Evolutionary conservation across 2,888 invertebrate species (phyloP).

Genomic region (Limulus polyphemus): DNA sequence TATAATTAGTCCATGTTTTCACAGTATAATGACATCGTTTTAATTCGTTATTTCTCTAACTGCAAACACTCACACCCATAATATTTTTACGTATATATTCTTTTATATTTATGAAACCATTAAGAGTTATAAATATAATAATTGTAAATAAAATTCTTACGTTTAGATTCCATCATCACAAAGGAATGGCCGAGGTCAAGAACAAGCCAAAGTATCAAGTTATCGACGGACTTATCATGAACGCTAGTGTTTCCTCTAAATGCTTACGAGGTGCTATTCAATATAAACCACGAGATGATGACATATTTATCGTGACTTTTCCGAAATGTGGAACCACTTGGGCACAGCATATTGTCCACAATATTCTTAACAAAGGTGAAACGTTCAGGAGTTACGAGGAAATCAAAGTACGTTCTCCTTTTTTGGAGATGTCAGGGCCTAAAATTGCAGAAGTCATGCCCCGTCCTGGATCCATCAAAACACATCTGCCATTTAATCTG

Average conservation of each 20-base stretch:
- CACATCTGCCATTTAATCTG: slow-evolving; percentile 29
- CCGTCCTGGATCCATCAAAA: slow-evolving; percentile 22
- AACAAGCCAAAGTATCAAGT: background rate
- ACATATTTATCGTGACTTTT: slow-evolving; percentile 17
- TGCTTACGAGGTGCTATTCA: slow-evolving; percentile 7
- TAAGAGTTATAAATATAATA: too few species aligned
- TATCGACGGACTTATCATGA: slow-evolving; percentile 8
- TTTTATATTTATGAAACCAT: too few species aligned
- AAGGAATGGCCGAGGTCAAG: too few species aligned
- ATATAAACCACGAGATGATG: slow-evolving; percentile 14
- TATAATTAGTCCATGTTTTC: too few species aligned
- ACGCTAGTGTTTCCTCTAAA: background rate
- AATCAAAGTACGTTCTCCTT: slow-evolving; percentile 6
- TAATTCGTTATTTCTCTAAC: too few species aligned
- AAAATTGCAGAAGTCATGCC: slow-evolving; percentile 1
- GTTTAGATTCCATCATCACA: too few species aligned
- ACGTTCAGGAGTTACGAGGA: slow-evolving; percentile 9
- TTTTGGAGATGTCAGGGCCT: slow-evolving; percentile 11
- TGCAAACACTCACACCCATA: too few species aligned
- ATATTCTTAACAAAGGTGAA: slow-evolving; percentile 8
- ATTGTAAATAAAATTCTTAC: too few species aligned
- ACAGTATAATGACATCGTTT: too few species aligned
- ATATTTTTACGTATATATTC: too few species aligned
- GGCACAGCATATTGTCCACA: slow-evolving; percentile 17
- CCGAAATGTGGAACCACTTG: slow-evolving; percentile 22